These are phyloP conservation scores for Hyposoter dolosus DNA, from an alignment of 2,888 invertebrate species.

Conservation along the genomic window DNA sequence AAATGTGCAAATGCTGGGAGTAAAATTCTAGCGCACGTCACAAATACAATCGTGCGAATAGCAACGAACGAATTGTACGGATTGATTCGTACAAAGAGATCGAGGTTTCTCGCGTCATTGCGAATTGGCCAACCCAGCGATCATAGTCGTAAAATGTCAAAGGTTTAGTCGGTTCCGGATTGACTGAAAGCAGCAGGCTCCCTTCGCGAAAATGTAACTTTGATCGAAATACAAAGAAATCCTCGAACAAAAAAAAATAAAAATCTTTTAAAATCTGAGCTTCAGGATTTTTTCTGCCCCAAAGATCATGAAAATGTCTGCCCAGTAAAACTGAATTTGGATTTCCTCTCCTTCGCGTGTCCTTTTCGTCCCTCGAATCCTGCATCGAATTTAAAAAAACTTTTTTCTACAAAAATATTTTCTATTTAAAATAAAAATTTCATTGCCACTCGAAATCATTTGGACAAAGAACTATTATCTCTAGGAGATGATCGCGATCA, in stretches of 20 bases:
- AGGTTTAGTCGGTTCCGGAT: background rate
- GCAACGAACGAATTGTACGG: background rate
- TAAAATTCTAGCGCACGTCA: background rate
- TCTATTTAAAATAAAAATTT: background rate
- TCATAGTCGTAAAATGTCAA: background rate
- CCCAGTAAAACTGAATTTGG: background rate
- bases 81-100: slow-evolving; percentile 42
- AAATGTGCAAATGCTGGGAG: background rate
- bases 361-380: background rate
- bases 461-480: background rate
- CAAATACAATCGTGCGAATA: background rate
- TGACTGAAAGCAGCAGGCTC: background rate
- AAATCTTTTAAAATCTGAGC: background rate
- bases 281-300: background rate
- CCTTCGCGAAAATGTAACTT: background rate
- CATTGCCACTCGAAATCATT: background rate
- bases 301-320: background rate
- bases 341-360: background rate
- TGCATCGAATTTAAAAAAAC: background rate
- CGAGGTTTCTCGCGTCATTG: slow-evolving; percentile 2
- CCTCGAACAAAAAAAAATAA: background rate
- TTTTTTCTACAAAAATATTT: background rate
- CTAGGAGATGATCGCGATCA: background rate
- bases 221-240: slow-evolving; percentile 10
- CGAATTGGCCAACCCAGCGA: slow-evolving; percentile 18